Evolutionary conservation across 2,113 vertebrate species (phyloP), one percentile per base, ranked within the genome.

Genomic region (Gymnorhina tibicen): DNA sequence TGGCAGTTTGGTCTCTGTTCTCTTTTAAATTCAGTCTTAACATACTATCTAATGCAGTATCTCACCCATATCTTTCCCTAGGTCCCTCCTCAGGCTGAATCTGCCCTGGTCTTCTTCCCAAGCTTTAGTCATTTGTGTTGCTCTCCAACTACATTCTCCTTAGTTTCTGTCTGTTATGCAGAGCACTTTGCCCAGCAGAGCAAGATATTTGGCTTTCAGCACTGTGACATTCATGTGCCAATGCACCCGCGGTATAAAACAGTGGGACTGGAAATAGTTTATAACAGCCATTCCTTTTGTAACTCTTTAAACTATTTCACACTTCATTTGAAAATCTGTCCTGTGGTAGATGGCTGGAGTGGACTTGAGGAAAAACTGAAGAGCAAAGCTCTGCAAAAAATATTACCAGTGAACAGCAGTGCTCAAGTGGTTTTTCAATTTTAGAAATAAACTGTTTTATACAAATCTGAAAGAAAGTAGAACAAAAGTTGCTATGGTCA

Each of bases 291-390:
- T 94, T 93, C 77, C 60, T 92, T 91, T 75, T 74, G 83, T 92
- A 88, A 56, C 88, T 88, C 90, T 90, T 96, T 84, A 92, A 86
- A 85, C 74, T 87, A 92, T 92, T 96, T 96, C 92, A 93, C 83
- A 81, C 88, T 88, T 93, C 86, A 91, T 94, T 96, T 96, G 73
- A 64, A 89, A 94, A 59, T 60, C 42, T 96, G 63, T 90, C 73
- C 73, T 72, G 66, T 77, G 79, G 80, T 64, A 58, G 37, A 18
- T 41, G 26, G n/a, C 67, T 92, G 69, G 49, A 96, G 83, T 52
- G 5, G 83, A 53, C 89, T 92, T 53, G 58, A 85, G 58, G 32
- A 66, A 96, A 93, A 85, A 78, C 64, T 56, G 69, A 89, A 91
- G 83, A 91, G 66, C 53, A 64, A 4, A 52, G n/a, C 42, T 81